These are phyloP conservation scores for Drosophila asahinai DNA, from an alignment of 1,140 invertebrate species.

Conservation along the genomic window DNA sequence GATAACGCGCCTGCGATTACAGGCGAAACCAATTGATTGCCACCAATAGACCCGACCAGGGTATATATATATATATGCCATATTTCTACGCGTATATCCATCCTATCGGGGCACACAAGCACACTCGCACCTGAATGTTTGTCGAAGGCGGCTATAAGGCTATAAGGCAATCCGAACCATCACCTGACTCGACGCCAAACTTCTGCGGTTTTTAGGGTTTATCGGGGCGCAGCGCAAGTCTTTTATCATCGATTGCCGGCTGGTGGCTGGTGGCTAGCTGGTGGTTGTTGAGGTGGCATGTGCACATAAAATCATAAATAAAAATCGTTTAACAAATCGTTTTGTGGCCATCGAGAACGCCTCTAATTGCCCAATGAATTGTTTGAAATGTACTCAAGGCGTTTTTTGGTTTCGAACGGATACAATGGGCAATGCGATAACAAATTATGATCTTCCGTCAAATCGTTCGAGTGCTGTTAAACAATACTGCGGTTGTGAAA, in stretches of 20 bases:
- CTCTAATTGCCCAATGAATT: slow-evolving; percentile 33
- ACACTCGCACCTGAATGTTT: background rate
- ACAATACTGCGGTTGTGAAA: slow-evolving; percentile 2
- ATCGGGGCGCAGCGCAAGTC: slow-evolving; percentile 25
- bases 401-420: slow-evolving; percentile 4
- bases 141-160: slow-evolving; percentile 2
- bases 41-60: slow-evolving; percentile 34
- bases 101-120: no score
- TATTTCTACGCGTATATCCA: background rate
- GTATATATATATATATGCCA: slow-evolving; percentile 16
- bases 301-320: slow-evolving; percentile 75
- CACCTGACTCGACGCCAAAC: slow-evolving; percentile 42
- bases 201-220: slow-evolving; percentile 45
- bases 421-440: slow-evolving; percentile 2
- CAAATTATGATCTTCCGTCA: slow-evolving; percentile 1
- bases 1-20: slow-evolving; percentile 56
- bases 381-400: slow-evolving; percentile 41
- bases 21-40: slow-evolving; percentile 29
- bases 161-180: slow-evolving; percentile 29
- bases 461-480: slow-evolving; percentile 4
- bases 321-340: slow-evolving; percentile 77
- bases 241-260: slow-evolving; percentile 56
- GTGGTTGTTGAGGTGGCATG: slow-evolving; percentile 75
- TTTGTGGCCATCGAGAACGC: slow-evolving; percentile 38
- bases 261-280: slow-evolving; percentile 36